Evolutionary conservation across 2,888 invertebrate species (phyloP).

Genomic region (Schizotus pectinicornis): DNA sequence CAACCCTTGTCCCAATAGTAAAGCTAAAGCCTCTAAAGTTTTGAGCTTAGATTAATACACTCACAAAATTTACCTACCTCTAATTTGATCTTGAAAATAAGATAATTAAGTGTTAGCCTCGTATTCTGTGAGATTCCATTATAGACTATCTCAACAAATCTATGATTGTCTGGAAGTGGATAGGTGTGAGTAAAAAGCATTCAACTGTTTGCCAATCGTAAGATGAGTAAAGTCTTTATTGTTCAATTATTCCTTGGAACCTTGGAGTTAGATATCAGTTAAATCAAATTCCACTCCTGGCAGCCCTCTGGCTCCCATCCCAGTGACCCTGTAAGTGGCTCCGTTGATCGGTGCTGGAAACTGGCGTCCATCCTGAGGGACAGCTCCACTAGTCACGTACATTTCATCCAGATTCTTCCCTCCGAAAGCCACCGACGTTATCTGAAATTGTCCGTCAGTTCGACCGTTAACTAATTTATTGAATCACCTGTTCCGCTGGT

Average conservation of each 20-base stretch:
- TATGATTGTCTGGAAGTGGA: too few species aligned
- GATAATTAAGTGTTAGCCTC: too few species aligned
- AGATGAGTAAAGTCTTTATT: too few species aligned
- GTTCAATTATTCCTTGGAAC: not conserved
- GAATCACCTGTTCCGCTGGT: conserved; percentile 68
- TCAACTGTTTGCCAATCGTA: too few species aligned
- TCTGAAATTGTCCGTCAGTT: conserved; percentile 31
- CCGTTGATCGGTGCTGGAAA: conserved; percentile 63
- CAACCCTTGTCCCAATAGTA: too few species aligned
- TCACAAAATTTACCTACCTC: too few species aligned
- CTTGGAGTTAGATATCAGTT: conserved; percentile 51
- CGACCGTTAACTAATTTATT: conserved; percentile 45
- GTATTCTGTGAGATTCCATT: too few species aligned
- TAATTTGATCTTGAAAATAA: too few species aligned
- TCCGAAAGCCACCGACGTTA: conserved; percentile 76
- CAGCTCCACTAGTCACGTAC: conserved; percentile 71
- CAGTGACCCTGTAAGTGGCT: conserved; percentile 66
- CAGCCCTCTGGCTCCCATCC: conserved; percentile 64
- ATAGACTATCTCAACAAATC: too few species aligned
- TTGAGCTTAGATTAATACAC: too few species aligned
- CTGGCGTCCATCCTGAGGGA: conserved; percentile 59
- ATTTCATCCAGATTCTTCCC: conserved; percentile 70
- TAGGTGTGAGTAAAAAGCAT: too few species aligned
- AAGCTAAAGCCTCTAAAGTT: too few species aligned
- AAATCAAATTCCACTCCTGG: conserved; percentile 52